These are phyloP conservation scores for Meteorus sp. DNA, from an alignment of 1,140 invertebrate species.

Conservation along the genomic window DNA sequence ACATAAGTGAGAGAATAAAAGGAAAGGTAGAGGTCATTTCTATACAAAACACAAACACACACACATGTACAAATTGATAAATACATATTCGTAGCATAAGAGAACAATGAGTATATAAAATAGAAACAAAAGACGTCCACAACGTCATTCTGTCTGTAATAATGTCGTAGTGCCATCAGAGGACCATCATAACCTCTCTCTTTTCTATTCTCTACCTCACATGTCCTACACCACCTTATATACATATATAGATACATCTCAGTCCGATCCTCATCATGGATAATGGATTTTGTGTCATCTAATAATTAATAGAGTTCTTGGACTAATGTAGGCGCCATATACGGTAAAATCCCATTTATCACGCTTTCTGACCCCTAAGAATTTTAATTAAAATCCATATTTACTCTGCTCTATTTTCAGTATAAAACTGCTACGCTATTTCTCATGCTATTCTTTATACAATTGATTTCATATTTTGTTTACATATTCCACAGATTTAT, in stretches of 20 bases:
- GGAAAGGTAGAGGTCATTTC: not conserved
- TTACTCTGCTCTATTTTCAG: conserved; percentile 20
- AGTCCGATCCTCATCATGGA: conserved; percentile 41
- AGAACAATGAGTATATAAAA: too few species aligned
- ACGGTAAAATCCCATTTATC: conserved; percentile 50
- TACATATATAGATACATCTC: conserved; percentile 10
- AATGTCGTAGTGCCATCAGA: not conserved
- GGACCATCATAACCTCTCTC: conserved; percentile 1
- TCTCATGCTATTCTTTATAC: not conserved
- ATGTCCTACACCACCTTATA: too few species aligned
- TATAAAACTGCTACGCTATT: not conserved
- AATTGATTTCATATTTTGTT: conserved; percentile 6
- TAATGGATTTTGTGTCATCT: conserved; percentile 60
- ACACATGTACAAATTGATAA: too few species aligned
- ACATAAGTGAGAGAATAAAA: not conserved
- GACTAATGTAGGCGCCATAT: conserved; percentile 22
- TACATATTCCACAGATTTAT: too few species aligned
- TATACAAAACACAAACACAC: too few species aligned
- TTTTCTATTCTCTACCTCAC: conserved; percentile 41
- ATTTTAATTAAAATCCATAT: conserved; percentile 58
- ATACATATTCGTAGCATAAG: too few species aligned
- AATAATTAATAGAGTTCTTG: conserved; percentile 60
- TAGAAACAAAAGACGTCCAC: not conserved
- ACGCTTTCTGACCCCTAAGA: conserved; percentile 59
- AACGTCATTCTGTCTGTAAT: not conserved